A percentile compares a stretch with the other conserved stretches of the same genome.
phyloP scores from a whole-genome alignment of 2,888 invertebrate species.

The Drosophila ochracea region DNA sequence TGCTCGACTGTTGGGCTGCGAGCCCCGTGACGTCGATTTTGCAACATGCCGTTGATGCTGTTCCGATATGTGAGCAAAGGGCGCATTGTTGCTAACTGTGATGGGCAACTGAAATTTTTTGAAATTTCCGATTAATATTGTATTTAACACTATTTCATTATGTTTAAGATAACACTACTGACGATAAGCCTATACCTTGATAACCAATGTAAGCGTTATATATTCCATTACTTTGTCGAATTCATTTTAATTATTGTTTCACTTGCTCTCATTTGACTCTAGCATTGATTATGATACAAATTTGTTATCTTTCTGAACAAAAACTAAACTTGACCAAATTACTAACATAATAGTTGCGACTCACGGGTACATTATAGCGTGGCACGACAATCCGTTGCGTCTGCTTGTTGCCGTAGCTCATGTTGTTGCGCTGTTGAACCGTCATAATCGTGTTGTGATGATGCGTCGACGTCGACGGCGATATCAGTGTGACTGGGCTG shows the following conservation, averaged over 20 bases:
- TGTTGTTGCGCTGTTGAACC: conserved; percentile 50
- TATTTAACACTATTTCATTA: background rate
- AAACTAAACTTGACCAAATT: background rate
- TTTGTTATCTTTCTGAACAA: too few species aligned
- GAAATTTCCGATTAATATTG: background rate
- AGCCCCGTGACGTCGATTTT: conserved; percentile 54
- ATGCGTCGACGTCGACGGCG: conserved; percentile 47
- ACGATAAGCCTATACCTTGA: background rate
- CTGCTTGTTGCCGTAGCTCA: conserved; percentile 41
- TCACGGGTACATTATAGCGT: conserved; percentile 82
- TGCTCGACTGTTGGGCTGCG: conserved; percentile 35
- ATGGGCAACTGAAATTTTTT: conserved; percentile 77
- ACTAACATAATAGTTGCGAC: conserved; percentile 18
- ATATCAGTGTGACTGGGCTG: conserved; percentile 41
- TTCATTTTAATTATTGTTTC: background rate
- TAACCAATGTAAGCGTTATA: background rate
- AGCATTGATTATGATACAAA: background rate
- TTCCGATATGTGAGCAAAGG: conserved; percentile 58
- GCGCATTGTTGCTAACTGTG: conserved; percentile 59
- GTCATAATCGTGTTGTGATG: conserved; percentile 41
- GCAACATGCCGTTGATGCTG: conserved; percentile 58
- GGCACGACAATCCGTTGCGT: conserved; percentile 71
- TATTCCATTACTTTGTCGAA: background rate
- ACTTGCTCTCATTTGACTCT: background rate
- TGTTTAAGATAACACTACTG: background rate